Conservation (phyloP, 2,888 invertebrate genomes). For the Thysanoteuthis rhombus region DNA sequence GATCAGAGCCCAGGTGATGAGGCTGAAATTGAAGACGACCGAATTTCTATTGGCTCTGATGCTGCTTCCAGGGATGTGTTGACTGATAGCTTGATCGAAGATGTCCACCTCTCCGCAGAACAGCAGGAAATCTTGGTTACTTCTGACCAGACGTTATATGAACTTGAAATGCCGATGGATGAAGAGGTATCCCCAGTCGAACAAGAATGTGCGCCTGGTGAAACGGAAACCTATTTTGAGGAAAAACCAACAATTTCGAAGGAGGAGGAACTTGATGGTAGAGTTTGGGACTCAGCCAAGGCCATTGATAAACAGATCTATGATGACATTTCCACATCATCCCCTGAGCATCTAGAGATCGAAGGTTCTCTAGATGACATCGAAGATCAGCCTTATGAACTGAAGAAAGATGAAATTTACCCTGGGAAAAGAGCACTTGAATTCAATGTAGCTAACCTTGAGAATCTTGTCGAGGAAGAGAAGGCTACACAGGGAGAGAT, state of each 20-base stretch:
- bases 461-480: conserved; percentile 32
- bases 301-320: conserved; percentile 34
- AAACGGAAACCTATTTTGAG: neutral
- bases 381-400: conserved; percentile 37
- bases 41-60: neutral
- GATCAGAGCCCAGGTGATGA: neutral
- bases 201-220: conserved; percentile 38
- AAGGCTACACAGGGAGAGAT: neutral
- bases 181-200: conserved; percentile 46
- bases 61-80: conserved; percentile 32
- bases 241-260: conserved; percentile 13
- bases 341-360: conserved; percentile 28
- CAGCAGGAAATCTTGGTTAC: conserved; percentile 49
- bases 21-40: neutral
- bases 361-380: conserved; percentile 29
- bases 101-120: conserved; percentile 45
- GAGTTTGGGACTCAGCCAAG: conserved; percentile 32
- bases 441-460: conserved; percentile 38
- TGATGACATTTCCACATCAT: neutral
- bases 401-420: conserved; percentile 45
- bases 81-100: conserved; percentile 53
- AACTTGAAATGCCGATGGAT: conserved; percentile 68
- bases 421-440: conserved; percentile 56
- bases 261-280: conserved; percentile 39
- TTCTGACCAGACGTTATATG: conserved; percentile 65